Conservation (phyloP, 2,888 invertebrate species). For the Druceiella hillmani region DNA sequence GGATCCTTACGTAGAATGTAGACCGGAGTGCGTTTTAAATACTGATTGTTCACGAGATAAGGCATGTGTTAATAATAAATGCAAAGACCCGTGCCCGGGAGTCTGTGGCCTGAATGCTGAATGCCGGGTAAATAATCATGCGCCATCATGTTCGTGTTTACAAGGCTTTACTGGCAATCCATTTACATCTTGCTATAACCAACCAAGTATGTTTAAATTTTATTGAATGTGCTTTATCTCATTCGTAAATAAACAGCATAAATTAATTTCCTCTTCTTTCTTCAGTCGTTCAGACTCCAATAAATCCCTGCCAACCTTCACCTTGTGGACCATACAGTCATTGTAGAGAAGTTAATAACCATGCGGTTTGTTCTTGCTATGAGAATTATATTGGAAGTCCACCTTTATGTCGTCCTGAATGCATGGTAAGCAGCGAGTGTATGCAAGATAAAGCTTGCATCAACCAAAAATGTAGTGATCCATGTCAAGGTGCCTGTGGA, state of each 20-base stretch:
- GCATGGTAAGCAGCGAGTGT: conserved; percentile 79
- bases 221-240: conserved; percentile 6
- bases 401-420: conserved; percentile 74
- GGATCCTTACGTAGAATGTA: conserved; percentile 79
- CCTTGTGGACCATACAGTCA: conserved; percentile 80
- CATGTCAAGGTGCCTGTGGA: conserved; percentile 80
- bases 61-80: conserved; percentile 80
- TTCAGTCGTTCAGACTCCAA: conserved; percentile 27
- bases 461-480: conserved; percentile 73
- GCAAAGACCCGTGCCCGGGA: conserved; percentile 76
- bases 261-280: conserved; percentile 15
- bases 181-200: conserved; percentile 62
- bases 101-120: conserved; percentile 80
- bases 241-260: conserved; percentile 6
- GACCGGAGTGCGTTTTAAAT: conserved; percentile 85
- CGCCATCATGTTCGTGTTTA: conserved; percentile 71
- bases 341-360: conserved; percentile 65
- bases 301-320: conserved; percentile 55
- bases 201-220: conserved; percentile 35
- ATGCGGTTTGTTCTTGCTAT: conserved; percentile 78
- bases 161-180: conserved; percentile 76
- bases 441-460: conserved; percentile 74
- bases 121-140: conserved; percentile 77
- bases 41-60: conserved; percentile 72
- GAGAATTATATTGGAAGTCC: conserved; percentile 74